Evolutionary conservation across 2,888 invertebrate species (phyloP).

Genomic region (Dryomyza anilis): DNA sequence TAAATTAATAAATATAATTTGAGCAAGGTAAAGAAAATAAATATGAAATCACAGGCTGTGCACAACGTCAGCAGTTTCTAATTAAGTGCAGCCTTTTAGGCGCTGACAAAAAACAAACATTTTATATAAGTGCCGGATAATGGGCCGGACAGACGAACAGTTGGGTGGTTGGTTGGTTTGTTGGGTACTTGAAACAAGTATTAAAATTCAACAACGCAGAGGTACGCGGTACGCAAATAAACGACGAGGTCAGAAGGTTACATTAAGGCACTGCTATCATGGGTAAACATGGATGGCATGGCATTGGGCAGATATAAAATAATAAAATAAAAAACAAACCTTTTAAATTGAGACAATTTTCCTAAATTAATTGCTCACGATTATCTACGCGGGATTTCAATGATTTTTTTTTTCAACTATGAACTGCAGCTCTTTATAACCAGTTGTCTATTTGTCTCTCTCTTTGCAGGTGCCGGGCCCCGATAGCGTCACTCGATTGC

Average conservation of each 20-base stretch:
- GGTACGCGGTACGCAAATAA: background rate
- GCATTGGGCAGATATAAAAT: too few relatives aligned
- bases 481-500: conserved; percentile 90
- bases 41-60: background rate
- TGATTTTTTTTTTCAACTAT: background rate
- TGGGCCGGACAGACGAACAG: too few relatives aligned
- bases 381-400: too few relatives aligned
- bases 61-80: conserved; percentile 3
- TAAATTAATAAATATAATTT: too few relatives aligned
- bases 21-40: too few relatives aligned
- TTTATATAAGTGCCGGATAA: too few relatives aligned
- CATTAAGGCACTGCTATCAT: background rate
- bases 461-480: conserved; percentile 80
- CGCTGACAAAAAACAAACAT: too few relatives aligned
- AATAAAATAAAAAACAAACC: too few relatives aligned
- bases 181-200: background rate
- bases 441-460: background rate
- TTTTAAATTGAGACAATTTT: too few relatives aligned
- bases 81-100: conserved; percentile 1
- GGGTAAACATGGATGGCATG: too few relatives aligned
- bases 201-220: background rate
- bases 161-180: background rate
- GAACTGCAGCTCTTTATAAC: background rate
- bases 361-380: too few relatives aligned
- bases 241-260: conserved; percentile 4